Percentiles rank a stretch among this genome's conserved stretches.
Evolutionary conservation across 2,888 invertebrate species (phyloP).

Genomic region (Netelia inedita): DNA sequence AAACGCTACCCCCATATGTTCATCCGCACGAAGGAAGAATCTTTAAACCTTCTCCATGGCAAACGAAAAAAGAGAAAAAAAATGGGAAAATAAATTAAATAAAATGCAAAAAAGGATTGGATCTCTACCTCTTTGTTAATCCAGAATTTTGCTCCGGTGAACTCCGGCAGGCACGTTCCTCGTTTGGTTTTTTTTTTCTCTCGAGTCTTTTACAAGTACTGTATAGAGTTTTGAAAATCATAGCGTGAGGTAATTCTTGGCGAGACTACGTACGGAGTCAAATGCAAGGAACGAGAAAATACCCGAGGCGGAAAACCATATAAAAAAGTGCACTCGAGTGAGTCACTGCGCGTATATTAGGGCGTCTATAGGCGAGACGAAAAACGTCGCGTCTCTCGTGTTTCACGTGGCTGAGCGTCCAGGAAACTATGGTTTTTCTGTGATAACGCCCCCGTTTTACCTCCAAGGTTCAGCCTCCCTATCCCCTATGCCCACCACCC

Average conservation of each 20-base stretch:
- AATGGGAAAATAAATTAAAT: not conserved
- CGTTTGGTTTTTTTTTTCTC: slow-evolving; percentile 47
- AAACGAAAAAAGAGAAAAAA: slow-evolving; percentile 40
- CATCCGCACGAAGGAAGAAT: slow-evolving; percentile 59
- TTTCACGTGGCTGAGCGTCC: slow-evolving; percentile 52
- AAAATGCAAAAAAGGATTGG: not conserved
- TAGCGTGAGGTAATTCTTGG: slow-evolving; percentile 48
- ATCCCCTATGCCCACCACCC: too few species aligned
- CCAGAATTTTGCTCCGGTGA: not conserved
- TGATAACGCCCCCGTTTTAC: slow-evolving; percentile 52
- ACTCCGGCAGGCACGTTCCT: not conserved
- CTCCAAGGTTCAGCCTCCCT: not conserved
- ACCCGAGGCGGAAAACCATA: slow-evolving; percentile 58
- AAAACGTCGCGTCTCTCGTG: slow-evolving; percentile 61
- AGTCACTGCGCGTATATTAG: slow-evolving; percentile 66
- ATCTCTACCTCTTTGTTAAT: slow-evolving; percentile 51
- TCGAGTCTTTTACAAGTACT: not conserved
- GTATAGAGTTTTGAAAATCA: slow-evolving; percentile 23
- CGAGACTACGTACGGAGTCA: slow-evolving; percentile 40
- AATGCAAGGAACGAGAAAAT: slow-evolving; percentile 56
- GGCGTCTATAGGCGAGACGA: slow-evolving; percentile 20
- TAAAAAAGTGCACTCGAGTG: slow-evolving; percentile 43
- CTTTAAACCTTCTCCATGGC: slow-evolving; percentile 57
- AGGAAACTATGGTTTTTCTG: slow-evolving; percentile 49
- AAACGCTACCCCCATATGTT: slow-evolving; percentile 19